phyloP scores from a whole-genome alignment of 2,797 vertebrate species.

The Cyprinodon diabolis region DNA sequence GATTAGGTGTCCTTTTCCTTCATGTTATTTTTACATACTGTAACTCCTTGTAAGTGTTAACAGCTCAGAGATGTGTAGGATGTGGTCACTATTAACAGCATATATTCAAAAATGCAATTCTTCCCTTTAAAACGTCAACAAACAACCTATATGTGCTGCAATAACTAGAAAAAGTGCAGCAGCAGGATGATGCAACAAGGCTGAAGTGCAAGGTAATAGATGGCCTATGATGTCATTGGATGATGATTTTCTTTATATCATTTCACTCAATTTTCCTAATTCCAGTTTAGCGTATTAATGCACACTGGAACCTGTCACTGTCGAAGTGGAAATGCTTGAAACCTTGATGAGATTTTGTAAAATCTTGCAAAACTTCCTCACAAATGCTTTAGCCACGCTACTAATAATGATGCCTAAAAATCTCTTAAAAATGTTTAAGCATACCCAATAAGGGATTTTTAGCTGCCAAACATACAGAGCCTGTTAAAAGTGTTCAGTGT shows the following conservation, averaged over 20 bases:
- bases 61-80: constrained; percentile 28
- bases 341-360: neutral
- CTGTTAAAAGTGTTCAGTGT: too few species aligned
- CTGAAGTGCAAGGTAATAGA: neutral
- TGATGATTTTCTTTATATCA: neutral
- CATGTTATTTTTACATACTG: constrained; percentile 37
- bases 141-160: neutral
- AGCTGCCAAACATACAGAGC: too few species aligned
- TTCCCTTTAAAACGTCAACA: neutral
- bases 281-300: too few species aligned
- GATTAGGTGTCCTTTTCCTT: constrained; percentile 34
- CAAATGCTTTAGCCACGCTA: neutral
- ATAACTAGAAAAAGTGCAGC: neutral
- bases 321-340: neutral
- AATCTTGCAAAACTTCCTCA: neutral
- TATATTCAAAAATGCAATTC: neutral
- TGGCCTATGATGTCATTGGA: neutral
- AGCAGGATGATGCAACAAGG: neutral
- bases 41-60: constrained; percentile 23
- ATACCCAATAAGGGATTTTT: neutral
- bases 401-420: neutral
- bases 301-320: neutral
- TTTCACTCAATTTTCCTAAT: neutral
- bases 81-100: neutral
- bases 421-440: neutral